Evolutionary conservation across 1,140 invertebrate genomes (phyloP).

Genomic region (Radopholus similis): DNA sequence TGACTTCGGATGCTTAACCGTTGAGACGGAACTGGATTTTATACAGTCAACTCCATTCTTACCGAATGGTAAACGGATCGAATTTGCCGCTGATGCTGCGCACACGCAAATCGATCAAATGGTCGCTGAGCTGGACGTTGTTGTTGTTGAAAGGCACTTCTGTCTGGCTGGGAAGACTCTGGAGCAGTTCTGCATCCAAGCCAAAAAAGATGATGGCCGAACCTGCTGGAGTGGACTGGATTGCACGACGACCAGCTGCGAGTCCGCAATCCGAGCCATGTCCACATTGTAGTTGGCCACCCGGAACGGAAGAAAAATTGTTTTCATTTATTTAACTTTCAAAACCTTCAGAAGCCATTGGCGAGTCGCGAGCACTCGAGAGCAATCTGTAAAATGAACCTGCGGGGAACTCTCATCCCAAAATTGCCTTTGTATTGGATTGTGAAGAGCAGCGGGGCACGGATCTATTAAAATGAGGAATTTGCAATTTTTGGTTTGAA

Average conservation of each 20-base stretch:
- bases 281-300: slow-evolving; percentile 25
- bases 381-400: slow-evolving; percentile 27
- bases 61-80: slow-evolving; percentile 21
- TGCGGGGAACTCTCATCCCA: neutral
- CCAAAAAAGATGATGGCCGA: neutral
- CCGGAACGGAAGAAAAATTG: neutral
- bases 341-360: slow-evolving; percentile 19
- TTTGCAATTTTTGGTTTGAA: slow-evolving; percentile 4
- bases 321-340: neutral
- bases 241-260: slow-evolving; percentile 20
- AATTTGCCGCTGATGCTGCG: slow-evolving; percentile 22
- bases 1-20: slow-evolving; percentile 17
- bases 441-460: neutral
- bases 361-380: slow-evolving; percentile 25
- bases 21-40: neutral
- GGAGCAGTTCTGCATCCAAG: neutral
- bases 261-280: slow-evolving; percentile 30
- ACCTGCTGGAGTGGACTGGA: slow-evolving; percentile 23
- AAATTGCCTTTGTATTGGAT: slow-evolving; percentile 18
- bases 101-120: slow-evolving; percentile 27
- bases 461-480: slow-evolving; percentile 8
- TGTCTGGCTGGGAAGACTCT: neutral
- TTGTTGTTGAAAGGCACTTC: neutral
- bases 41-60: too few relatives aligned
- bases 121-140: neutral